Evolutionary conservation across 1,140 invertebrate species (phyloP), one percentile per base, ranked within the genome.

Genomic region (Batillaria attramentaria): DNA sequence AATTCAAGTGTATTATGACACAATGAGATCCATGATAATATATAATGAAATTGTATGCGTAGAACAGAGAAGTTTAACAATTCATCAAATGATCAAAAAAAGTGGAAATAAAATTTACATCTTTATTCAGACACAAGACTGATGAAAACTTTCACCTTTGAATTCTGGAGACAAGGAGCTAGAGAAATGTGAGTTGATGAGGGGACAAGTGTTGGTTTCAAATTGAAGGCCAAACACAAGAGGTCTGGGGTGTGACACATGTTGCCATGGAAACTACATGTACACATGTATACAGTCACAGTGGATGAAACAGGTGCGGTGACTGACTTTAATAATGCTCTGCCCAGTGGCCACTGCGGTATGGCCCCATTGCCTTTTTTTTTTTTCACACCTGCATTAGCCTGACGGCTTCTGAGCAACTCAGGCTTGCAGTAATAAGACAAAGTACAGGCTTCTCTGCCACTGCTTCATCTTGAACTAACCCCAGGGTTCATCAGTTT

Each of bases 1-100:
- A 77, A 69, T 70, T 46, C 43, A 69, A 35, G 62, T 77, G 75
- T 77, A 77, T 79, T 79, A 74, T 79, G 78, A 73, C 57, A 79
- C 62, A 75, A 79, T 79, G 78, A 79, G 78, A 79, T 79, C 78
- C 78, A 79, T 79, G 78, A 79, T 73, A n/a, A n/a, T n/a, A 79
- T 41, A 54, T 54, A 35, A 78, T 43, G 33, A 42, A 79, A 79
- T 74, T 78, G 77, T 42, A 78, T 73, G 39, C 39, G 31, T 60
- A 65, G 69, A 73, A 73, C 54, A 60, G 37, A 60, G 41, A 74
- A 73, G 37, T 43, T n/a, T 60, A 46, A 70, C 24, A 39, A n/a
- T 73, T 39, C 66, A 79, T 60, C 33, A 74, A 73, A 54, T 79
- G 78, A 66, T 79, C 41, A 28, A 74, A 79, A 72, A 70, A 70